Percentiles rank a stretch among this genome's conserved stretches.
Evolutionary conservation across 1,140 invertebrate species (phyloP).

Genomic region (Coenobita brevimanus): DNA sequence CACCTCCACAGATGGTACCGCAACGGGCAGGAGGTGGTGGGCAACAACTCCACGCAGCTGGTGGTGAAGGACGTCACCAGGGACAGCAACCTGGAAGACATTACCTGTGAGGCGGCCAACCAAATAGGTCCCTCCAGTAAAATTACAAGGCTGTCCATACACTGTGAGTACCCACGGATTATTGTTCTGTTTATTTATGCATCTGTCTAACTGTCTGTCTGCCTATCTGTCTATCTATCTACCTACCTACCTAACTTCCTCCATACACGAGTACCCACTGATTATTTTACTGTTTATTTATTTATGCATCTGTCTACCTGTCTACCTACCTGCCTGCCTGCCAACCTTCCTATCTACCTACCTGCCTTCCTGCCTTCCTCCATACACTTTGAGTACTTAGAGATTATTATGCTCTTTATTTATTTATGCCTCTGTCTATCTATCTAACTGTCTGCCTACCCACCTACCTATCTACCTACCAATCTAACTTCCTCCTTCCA

Average conservation of each 20-base stretch:
- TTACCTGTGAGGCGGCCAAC: constrained; percentile 47
- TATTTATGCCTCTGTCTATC: background rate
- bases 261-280: background rate
- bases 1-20: constrained; percentile 48
- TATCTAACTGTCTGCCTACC: too few relatives aligned
- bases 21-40: constrained; percentile 19
- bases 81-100: constrained; percentile 48
- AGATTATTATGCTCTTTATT: background rate
- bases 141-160: constrained; percentile 46
- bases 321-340: too few relatives aligned
- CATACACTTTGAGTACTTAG: too few relatives aligned
- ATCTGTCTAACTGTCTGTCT: too few relatives aligned
- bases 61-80: constrained; percentile 22
- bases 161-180: constrained; percentile 29
- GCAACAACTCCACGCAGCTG: constrained; percentile 47
- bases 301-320: too few relatives aligned
- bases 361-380: too few relatives aligned
- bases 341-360: too few relatives aligned
- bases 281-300: too few relatives aligned
- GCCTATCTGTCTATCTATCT: too few relatives aligned
- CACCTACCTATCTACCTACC: too few relatives aligned
- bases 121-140: constrained; percentile 39
- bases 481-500: background rate
- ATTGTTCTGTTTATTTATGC: background rate
- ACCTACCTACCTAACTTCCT: too few relatives aligned